Base-by-base conservation (phyloP, 2,113 vertebrate genomes). In the Coreoperca whiteheadi region DNA sequence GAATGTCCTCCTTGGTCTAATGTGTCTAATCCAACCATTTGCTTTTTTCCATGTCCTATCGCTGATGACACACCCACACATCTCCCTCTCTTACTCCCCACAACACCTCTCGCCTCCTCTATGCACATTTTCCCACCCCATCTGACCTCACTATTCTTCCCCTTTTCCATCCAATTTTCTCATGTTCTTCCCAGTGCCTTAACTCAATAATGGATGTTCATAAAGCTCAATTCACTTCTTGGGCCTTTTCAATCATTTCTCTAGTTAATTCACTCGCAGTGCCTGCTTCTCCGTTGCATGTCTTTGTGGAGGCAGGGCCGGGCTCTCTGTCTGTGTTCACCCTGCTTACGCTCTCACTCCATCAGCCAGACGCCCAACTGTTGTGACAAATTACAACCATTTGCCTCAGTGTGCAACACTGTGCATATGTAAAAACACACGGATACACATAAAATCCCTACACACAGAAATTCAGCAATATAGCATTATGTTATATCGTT, bases 161-260 rank as follows among this genome's bases (percentile, higher is more conserved):
- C 48, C 21, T 57, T 59, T 76, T 74, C 43, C 39, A 59, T 85
- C 71, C 63, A 30, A 39, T 86, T 87, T 81, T 86, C 57, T 79
- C 74, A 5, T 56, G 2, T 87, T 92, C 83, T 69, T 77, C 60
- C 41, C 78, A 20, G 77, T 69, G 73, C 63, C 63, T 86, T 60
- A 25, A 68, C 82, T 77, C 77, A 77, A 81, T 92, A 90, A 94
- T 90, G 79, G 79, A 91, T 92, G 87, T 89, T 91, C 76, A 88
- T 86, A 37, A 90, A 89, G 85, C 78, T 87, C 82, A 76, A 41
- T 77, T 82, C 74, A 21, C 63, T 87, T 84, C 68, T 77, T 1
- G 16, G 70, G 79, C 68, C 82, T 85, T 88, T 92, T 91, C 80
- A 79, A 86, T 92, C 68, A 90, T 88, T 63, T 74, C 43, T 76